These are phyloP conservation scores for Xenus cinereus DNA, from an alignment of 2,113 vertebrate genomes.

Conservation along the genomic window DNA sequence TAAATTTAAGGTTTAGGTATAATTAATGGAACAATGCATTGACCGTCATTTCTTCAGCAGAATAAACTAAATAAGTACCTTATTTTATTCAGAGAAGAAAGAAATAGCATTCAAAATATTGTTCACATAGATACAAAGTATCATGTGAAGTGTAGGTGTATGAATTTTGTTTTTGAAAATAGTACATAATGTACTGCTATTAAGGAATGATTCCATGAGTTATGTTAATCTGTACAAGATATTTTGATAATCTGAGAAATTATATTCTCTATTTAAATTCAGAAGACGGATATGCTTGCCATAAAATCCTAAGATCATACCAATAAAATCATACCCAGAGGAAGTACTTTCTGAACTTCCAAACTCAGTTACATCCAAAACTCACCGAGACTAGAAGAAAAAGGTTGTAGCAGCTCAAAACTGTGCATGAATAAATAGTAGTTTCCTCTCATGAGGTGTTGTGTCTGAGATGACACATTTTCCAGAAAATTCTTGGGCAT, in stretches of 20 bases:
- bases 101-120: neutral
- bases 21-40: neutral
- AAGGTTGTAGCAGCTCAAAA: neutral
- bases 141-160: neutral
- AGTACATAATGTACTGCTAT: neutral
- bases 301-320: neutral
- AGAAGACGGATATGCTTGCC: neutral
- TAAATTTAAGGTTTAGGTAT: neutral
- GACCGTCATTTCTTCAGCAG: neutral
- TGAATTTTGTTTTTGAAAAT: neutral
- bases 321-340: neutral
- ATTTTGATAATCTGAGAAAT: neutral
- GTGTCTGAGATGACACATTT: neutral
- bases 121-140: neutral
- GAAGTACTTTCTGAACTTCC: neutral
- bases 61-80: neutral
- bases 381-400: neutral
- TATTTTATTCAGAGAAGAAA: neutral
- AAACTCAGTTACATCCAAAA: neutral
- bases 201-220: neutral
- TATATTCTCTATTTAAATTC: neutral
- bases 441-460: neutral
- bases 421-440: neutral
- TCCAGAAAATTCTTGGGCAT: neutral
- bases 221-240: neutral